A percentile compares a stretch with the other conserved stretches of the same genome.
Conservation (phyloP, 2,888 invertebrate species). For the Leucania comma region DNA sequence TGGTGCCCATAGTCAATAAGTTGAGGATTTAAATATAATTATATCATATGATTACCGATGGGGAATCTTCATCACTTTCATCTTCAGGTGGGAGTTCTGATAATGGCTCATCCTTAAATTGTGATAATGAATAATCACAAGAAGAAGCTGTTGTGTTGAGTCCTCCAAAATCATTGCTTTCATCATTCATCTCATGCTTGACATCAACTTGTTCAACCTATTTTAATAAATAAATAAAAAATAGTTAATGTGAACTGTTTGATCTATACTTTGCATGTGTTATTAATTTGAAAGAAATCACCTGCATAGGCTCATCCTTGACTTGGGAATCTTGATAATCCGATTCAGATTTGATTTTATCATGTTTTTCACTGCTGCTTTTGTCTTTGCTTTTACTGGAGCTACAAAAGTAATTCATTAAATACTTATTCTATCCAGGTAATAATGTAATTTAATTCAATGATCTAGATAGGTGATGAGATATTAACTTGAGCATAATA, state of each 20-base stretch:
- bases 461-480: constrained; percentile 13
- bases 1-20: constrained; percentile 2
- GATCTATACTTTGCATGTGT: background rate
- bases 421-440: background rate
- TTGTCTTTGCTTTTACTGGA: constrained; percentile 84
- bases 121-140: constrained; percentile 93
- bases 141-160: constrained; percentile 92
- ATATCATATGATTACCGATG: constrained; percentile 91
- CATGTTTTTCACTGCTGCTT: constrained; percentile 76
- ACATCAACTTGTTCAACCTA: constrained; percentile 84
- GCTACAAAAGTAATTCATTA: constrained; percentile 59
- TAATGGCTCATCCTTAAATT: constrained; percentile 91
- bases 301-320: constrained; percentile 86
- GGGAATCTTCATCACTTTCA: constrained; percentile 94
- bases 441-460: background rate
- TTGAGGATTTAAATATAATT: constrained; percentile 6
- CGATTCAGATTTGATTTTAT: constrained; percentile 79
- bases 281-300: constrained; percentile 50
- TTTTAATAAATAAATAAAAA: constrained; percentile 1
- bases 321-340: constrained; percentile 78
- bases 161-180: constrained; percentile 82
- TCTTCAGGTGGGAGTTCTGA: constrained; percentile 86
- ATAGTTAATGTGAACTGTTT: no score
- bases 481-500: constrained; percentile 25
- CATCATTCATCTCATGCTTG: constrained; percentile 86